A percentile compares a stretch with the other conserved stretches of the same genome.
Evolutionary conservation across 2,888 invertebrate species (phyloP).

Genomic region (Anthoptus insignis): DNA sequence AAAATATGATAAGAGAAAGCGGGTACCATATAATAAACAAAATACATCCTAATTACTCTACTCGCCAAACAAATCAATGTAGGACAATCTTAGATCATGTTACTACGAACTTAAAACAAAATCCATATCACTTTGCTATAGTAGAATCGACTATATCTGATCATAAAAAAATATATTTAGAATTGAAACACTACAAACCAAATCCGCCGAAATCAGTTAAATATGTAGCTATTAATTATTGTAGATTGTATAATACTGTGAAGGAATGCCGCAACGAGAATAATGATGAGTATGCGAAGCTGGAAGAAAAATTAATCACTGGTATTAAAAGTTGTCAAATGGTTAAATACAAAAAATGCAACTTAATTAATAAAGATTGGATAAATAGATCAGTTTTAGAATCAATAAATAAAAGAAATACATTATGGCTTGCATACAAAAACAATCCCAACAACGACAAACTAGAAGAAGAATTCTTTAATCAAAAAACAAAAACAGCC

Average conservation of each 20-base stretch:
- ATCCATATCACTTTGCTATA: background rate
- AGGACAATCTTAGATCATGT: slow-evolving; percentile 7
- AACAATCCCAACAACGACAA: background rate
- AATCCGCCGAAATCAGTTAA: background rate
- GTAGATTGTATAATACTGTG: no score
- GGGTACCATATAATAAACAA: slow-evolving; percentile 4
- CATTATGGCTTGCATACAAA: background rate
- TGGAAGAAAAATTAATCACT: background rate
- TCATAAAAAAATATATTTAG: background rate
- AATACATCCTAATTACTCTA: slow-evolving; percentile 4
- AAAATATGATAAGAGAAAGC: background rate
- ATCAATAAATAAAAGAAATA: background rate
- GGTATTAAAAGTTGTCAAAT: background rate
- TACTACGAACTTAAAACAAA: no score
- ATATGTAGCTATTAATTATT: no score
- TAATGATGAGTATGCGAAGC: background rate
- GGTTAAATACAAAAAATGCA: background rate
- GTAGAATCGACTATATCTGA: background rate
- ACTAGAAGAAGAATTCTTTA: background rate
- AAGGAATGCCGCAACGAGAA: background rate
- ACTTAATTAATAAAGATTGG: background rate
- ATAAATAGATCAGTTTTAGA: background rate
- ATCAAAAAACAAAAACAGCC: no score
- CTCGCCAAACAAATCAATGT: background rate
- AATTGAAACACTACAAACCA: background rate